These are phyloP conservation scores for Tor tambroides DNA, from an alignment of 2,113 vertebrate species.

Conservation along the genomic window DNA sequence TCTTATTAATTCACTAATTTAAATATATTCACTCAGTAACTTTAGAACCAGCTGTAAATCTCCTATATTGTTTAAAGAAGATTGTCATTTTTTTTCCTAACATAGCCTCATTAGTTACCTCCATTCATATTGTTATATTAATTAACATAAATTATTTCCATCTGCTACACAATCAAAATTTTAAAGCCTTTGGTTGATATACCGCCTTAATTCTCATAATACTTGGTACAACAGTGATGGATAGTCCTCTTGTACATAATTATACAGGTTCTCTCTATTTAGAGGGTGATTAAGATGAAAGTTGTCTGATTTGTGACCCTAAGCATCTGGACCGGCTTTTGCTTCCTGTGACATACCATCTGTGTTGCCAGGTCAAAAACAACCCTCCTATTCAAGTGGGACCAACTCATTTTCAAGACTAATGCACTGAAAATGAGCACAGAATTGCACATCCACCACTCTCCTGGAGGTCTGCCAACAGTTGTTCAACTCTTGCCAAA, in stretches of 20 bases:
- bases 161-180: neutral
- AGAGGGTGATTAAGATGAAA: conserved; percentile 4
- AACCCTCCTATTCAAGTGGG: conserved; percentile 8
- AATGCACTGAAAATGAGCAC: conserved; percentile 33
- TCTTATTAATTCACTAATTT: neutral
- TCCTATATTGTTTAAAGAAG: neutral
- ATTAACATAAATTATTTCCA: neutral
- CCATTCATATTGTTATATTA: neutral
- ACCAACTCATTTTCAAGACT: conserved; percentile 42
- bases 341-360: conserved; percentile 21
- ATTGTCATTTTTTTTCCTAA: no score
- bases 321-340: conserved; percentile 21
- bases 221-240: neutral
- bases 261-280: conserved; percentile 32
- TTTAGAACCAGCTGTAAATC: neutral
- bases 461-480: conserved; percentile 1
- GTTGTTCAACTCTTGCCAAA: neutral
- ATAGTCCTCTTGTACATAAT: conserved; percentile 10
- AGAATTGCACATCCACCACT: neutral
- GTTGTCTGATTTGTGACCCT: conserved; percentile 36
- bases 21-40: neutral
- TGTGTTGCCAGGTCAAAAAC: conserved; percentile 48
- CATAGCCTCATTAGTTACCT: neutral
- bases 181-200: neutral
- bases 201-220: neutral